Base-by-base conservation (phyloP, 2,888 invertebrate species). In the Belgica antarctica region DNA sequence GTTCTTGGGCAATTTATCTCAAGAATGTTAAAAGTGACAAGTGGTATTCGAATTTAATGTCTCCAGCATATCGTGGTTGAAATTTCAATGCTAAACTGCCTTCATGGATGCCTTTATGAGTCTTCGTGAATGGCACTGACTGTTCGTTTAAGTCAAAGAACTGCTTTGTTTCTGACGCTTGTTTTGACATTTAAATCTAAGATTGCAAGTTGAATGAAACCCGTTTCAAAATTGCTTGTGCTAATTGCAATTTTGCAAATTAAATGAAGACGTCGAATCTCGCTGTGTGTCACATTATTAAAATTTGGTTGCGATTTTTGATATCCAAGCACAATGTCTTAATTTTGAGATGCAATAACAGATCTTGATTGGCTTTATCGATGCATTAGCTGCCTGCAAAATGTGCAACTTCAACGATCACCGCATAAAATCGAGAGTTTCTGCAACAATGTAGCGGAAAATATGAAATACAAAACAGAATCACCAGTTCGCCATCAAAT, bases 211-310 rank as follows among this genome's bases (percentile, higher is more conserved):
- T 22, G 22, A 19, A 19, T 2, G 41, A n/a, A 41, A 41, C 41
- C 41, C 15, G 41, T 41, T 41, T 41, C 19, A 31, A 62, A 62
- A n/a, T n/a, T n/a, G n/a, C n/a, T n/a, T n/a, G n/a, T 17, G 34
- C 62, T 62, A 62, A 62, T 62, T 62, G 62, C 31, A 31, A 34
- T 62, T 62, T 62, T n/a, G 31, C 34, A 19, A 52, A 15, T 59
- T 27, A 59, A 59, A 59, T 27, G 8, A 25, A 59, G 59, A 27
- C 59, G 27, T 27, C 25, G 10, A 24, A 52, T 52, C 17, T 52
- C 27, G n/a, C 22, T 52, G 52, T 52, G 22, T 59, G 59, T 59
- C 59, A 25, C 25, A 27, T 25, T 8, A n/a, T 27, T 25, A 15
- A 4, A 27, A 59, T 10, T 24, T 27, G 25, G 27, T 59, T 59